Percentiles rank a stretch among this genome's conserved stretches.
These are phyloP conservation scores for Otolemur crassicaudatus DNA, from an alignment of 2,797 vertebrate species.

Conservation along the genomic window DNA sequence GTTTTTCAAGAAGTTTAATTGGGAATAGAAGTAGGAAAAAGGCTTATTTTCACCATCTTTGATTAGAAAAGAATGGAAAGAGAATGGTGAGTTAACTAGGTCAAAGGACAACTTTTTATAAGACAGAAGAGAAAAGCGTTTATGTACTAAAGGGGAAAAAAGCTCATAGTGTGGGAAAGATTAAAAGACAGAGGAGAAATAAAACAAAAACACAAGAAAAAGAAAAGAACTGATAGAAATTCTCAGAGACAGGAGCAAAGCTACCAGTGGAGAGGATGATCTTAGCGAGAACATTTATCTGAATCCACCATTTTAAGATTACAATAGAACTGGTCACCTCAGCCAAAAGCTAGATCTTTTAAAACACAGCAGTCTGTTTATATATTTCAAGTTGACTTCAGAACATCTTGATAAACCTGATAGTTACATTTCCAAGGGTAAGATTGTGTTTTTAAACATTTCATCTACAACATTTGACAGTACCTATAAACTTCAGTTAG, in stretches of 20 bases:
- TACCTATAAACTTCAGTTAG: slow-evolving; percentile 67
- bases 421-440: slow-evolving; percentile 54
- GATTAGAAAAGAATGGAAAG: background rate
- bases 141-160: background rate
- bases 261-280: background rate
- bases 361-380: background rate
- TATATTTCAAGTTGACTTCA: slow-evolving; percentile 56
- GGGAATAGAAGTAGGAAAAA: background rate
- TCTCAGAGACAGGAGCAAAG: background rate
- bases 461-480: slow-evolving; percentile 22
- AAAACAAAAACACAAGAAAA: background rate
- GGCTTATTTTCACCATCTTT: background rate
- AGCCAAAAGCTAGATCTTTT: background rate
- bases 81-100: background rate
- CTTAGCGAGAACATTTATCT: background rate
- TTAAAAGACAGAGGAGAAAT: background rate
- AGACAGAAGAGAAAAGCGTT: background rate
- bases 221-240: background rate
- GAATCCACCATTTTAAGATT: background rate
- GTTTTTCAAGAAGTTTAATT: background rate
- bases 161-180: background rate
- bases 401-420: slow-evolving; percentile 35
- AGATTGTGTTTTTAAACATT: slow-evolving; percentile 54
- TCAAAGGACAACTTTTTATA: background rate
- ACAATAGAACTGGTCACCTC: background rate